Evolutionary conservation across 2,113 vertebrate genomes (phyloP).

Genomic region (Cavia aperea): DNA sequence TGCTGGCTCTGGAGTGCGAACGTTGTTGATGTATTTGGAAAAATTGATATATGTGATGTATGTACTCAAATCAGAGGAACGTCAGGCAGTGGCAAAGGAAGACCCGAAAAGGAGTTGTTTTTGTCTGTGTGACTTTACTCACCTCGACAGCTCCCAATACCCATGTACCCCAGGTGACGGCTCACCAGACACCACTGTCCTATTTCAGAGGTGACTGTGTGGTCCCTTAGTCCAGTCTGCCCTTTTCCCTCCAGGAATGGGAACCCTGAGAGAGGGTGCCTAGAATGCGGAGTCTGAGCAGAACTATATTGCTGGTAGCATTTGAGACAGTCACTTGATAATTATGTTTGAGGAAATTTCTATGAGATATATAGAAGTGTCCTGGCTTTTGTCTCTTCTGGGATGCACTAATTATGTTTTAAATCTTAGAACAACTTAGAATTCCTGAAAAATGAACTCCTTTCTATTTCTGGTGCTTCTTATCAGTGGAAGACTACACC

Average conservation of each 20-base stretch:
- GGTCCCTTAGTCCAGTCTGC: background rate
- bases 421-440: background rate
- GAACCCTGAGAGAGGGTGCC: no score
- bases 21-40: background rate
- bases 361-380: background rate
- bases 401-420: background rate
- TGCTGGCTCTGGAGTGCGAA: background rate
- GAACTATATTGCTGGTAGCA: no score
- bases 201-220: background rate
- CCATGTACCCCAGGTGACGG: background rate
- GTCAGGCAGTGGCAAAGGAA: background rate
- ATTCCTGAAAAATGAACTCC: background rate
- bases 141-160: no score
- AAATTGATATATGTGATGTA: background rate
- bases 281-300: background rate
- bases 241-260: background rate
- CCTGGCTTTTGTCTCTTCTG: background rate
- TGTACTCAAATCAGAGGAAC: background rate
- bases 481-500: accelerated
- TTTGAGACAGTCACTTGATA: background rate
- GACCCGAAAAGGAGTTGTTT: background rate
- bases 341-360: background rate
- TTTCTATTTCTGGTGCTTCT: background rate
- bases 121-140: no score
- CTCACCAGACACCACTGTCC: background rate